These are phyloP conservation scores for Gephyroberyx darwinii DNA, from an alignment of 2,797 vertebrate genomes.

Conservation along the genomic window DNA sequence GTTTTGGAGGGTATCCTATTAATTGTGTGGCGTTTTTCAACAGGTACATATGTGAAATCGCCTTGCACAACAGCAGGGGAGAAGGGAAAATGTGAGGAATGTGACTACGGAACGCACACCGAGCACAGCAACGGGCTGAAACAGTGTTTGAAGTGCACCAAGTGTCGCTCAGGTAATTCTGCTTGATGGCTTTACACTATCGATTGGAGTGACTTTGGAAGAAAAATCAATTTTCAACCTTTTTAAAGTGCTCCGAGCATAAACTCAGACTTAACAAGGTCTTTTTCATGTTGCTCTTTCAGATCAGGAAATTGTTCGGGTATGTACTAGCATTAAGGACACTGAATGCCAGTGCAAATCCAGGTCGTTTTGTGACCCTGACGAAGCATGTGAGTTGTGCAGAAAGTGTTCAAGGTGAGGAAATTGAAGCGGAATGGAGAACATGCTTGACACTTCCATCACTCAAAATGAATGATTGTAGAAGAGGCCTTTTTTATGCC, in stretches of 20 bases:
- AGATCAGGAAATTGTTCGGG: conserved; percentile 70
- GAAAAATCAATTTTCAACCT: conserved; percentile 30
- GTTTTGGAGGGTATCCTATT: not conserved
- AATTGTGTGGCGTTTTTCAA: conserved; percentile 16
- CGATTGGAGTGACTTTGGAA: conserved; percentile 2
- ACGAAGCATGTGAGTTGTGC: conserved; percentile 82
- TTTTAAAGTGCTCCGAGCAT: conserved; percentile 14
- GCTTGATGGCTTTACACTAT: conserved; percentile 4
- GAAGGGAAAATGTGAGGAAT: conserved; percentile 65
- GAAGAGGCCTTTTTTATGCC: not conserved
- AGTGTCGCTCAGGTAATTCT: conserved; percentile 75
- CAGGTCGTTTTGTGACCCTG: conserved; percentile 72
- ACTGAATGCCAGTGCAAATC: conserved; percentile 72
- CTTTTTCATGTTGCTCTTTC: conserved; percentile 35
- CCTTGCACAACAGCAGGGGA: conserved; percentile 46
- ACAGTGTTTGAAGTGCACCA: conserved; percentile 70
- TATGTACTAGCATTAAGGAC: conserved; percentile 65
- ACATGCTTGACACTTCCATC: not conserved
- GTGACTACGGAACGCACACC: conserved; percentile 58
- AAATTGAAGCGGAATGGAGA: not conserved
- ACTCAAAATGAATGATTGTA: not conserved
- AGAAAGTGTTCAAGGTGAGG: conserved; percentile 77
- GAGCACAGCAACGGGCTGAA: conserved; percentile 61
- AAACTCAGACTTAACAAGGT: conserved; percentile 26
- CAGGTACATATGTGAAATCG: conserved; percentile 65